Conservation (phyloP, 2,797 vertebrate species). For the Paguma larvata region DNA sequence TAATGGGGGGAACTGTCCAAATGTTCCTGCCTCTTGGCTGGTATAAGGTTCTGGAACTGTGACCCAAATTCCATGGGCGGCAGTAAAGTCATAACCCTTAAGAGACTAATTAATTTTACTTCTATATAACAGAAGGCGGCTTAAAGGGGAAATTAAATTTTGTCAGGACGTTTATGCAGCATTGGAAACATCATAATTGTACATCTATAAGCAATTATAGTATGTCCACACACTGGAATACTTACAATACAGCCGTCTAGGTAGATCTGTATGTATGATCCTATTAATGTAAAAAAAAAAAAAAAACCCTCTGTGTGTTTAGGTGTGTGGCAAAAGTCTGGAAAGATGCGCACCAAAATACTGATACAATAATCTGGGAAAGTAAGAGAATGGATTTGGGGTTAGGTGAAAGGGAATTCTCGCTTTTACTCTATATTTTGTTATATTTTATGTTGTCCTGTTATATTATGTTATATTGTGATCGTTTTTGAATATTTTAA, state of each 20-base stretch:
- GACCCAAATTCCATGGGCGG: neutral
- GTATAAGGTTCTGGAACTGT: neutral
- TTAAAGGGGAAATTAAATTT: constrained; percentile 20
- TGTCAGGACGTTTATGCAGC: neutral
- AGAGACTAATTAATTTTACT: neutral
- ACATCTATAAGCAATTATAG: neutral
- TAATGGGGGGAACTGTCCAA: neutral
- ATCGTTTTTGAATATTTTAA: neutral
- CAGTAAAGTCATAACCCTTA: neutral
- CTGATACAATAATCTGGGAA: neutral
- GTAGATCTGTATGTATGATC: neutral
- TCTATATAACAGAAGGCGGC: neutral
- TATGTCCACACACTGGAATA: neutral
- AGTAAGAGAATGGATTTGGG: neutral
- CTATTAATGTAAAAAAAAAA: neutral
- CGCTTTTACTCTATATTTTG: neutral
- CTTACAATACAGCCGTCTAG: neutral
- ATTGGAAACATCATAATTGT: neutral
- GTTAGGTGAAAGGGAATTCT: neutral
- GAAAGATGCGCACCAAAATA: neutral
- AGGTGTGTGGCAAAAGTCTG: neutral
- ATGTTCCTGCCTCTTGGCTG: neutral
- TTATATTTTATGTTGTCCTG: neutral
- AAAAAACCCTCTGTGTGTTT: neutral
- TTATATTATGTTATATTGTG: neutral